Evolutionary conservation across 2,113 vertebrate species (phyloP).

Genomic region (Macheiramphus alcinus): DNA sequence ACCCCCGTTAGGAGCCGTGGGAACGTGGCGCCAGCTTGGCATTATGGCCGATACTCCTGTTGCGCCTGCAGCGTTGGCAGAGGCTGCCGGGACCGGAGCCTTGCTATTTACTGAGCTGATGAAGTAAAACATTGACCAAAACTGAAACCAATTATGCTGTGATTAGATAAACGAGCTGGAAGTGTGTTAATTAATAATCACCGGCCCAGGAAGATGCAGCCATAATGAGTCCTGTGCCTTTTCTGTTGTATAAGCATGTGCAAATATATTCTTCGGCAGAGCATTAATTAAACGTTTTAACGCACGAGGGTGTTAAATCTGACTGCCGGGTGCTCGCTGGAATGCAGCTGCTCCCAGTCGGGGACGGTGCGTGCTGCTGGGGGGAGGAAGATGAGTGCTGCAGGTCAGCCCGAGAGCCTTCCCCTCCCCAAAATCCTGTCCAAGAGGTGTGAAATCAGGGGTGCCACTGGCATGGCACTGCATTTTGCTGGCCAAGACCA

Average conservation of each 20-base stretch:
- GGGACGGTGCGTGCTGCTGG: background rate
- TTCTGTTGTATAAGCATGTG: background rate
- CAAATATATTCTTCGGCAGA: background rate
- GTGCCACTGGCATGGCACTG: rapidly evolving
- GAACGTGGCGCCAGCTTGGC: rapidly evolving
- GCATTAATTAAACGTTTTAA: background rate
- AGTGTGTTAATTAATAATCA: conserved; percentile 51
- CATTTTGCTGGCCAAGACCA: rapidly evolving
- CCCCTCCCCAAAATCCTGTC: background rate
- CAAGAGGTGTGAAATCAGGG: rapidly evolving
- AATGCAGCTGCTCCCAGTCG: background rate
- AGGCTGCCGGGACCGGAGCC: background rate
- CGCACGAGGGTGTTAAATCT: background rate
- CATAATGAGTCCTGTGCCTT: background rate
- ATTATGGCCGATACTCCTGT: too few species aligned
- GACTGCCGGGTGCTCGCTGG: rapidly evolving
- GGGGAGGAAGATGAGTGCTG: background rate
- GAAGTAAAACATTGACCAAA: conserved; percentile 30
- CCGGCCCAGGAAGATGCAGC: conserved; percentile 3
- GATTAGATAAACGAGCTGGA: conserved; percentile 49
- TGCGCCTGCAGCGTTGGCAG: background rate
- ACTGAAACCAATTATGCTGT: conserved; percentile 7
- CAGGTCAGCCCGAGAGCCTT: background rate
- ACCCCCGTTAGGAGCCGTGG: rapidly evolving
- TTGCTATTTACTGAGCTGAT: background rate